Percentiles rank a stretch among this genome's conserved stretches.
Evolutionary conservation across 2,888 invertebrate species (phyloP).

Genomic region (Agriopis marginaria): DNA sequence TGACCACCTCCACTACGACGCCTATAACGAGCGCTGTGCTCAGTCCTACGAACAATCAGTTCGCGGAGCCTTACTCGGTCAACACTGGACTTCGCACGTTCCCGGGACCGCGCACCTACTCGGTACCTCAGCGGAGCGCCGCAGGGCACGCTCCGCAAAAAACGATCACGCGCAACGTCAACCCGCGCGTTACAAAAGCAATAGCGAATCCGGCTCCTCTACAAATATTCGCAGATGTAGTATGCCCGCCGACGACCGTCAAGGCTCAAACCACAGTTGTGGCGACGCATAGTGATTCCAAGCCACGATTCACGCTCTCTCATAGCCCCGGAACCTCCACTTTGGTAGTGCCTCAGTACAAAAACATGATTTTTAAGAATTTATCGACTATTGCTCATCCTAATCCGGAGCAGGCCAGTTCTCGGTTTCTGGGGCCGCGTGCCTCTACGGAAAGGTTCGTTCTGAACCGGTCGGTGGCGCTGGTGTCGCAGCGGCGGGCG

Average conservation of each 20-base stretch:
- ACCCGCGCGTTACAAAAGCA: conserved; percentile 20
- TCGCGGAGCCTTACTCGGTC: conserved; percentile 11
- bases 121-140: conserved; percentile 25
- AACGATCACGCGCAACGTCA: conserved; percentile 12
- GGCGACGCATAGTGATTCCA: neutral
- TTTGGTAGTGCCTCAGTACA: conserved; percentile 40
- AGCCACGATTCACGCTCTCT: conserved; percentile 7
- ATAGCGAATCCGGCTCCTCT: conserved; percentile 18
- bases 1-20: conserved; percentile 10
- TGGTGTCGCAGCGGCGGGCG: conserved; percentile 28
- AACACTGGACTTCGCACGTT: conserved; percentile 27
- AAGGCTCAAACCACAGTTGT: conserved; percentile 4
- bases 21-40: conserved; percentile 20
- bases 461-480: conserved; percentile 35
- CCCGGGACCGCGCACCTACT: conserved; percentile 35
- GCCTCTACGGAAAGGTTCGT: conserved; percentile 25
- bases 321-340: conserved; percentile 20
- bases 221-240: conserved; percentile 30
- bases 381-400: conserved; percentile 29
- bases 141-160: neutral
- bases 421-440: conserved; percentile 2
- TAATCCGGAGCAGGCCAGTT: conserved; percentile 14
- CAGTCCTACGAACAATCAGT: conserved; percentile 9
- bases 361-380: conserved; percentile 39
- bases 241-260: conserved; percentile 16